These are phyloP conservation scores for Gorsachius magnificus DNA, from an alignment of 2,797 vertebrate genomes.

Conservation along the genomic window DNA sequence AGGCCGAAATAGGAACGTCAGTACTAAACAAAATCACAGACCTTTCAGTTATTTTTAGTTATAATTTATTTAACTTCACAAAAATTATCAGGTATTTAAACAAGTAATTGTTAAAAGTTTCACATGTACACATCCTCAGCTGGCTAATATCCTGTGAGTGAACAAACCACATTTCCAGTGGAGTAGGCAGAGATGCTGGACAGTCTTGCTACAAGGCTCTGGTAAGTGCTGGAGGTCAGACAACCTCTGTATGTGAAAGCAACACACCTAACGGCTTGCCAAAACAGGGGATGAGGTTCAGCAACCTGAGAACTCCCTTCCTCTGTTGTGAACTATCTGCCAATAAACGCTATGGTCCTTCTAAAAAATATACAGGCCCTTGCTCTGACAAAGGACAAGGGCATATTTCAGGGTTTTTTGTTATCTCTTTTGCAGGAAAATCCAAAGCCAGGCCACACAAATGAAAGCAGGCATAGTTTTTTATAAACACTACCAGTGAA, in stretches of 20 bases:
- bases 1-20: background rate
- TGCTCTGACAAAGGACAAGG: background rate
- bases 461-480: background rate
- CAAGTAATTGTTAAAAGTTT: background rate
- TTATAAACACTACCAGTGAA: background rate
- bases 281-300: accelerated
- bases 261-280: accelerated
- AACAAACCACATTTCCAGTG: background rate
- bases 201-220: background rate
- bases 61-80: background rate
- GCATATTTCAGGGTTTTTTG: background rate
- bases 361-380: background rate
- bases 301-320: background rate
- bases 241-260: accelerated
- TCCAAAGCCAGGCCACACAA: background rate
- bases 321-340: background rate
- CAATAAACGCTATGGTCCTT: background rate
- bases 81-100: background rate
- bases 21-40: background rate
- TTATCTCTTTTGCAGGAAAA: background rate
- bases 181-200: background rate
- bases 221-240: background rate
- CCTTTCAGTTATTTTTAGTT: background rate
- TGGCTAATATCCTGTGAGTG: background rate
- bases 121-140: background rate